A percentile compares a stretch with the other conserved stretches of the same genome.
These are phyloP conservation scores for Apis florea DNA, from an alignment of 1,140 invertebrate genomes.

Conservation along the genomic window DNA sequence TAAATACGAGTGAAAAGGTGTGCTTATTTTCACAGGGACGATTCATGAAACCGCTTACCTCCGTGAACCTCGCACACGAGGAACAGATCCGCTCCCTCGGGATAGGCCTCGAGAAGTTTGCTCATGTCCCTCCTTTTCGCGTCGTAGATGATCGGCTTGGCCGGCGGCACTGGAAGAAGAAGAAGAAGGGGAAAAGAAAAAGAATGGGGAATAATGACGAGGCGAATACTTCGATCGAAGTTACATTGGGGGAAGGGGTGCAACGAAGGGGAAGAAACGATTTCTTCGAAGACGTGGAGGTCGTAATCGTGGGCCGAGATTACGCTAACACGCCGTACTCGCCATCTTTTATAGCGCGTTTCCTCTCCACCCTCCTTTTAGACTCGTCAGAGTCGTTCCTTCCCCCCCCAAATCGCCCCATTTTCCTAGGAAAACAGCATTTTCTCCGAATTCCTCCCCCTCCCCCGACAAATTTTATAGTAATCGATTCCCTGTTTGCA, in stretches of 20 bases:
- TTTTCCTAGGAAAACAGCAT: background rate
- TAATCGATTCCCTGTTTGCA: too few species aligned
- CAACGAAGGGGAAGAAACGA: background rate
- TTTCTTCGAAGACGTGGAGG: conserved; percentile 30
- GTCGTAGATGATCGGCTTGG: conserved; percentile 92
- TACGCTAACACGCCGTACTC: conserved; percentile 57
- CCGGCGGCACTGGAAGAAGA: conserved; percentile 88
- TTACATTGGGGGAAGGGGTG: background rate
- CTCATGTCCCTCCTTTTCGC: conserved; percentile 88
- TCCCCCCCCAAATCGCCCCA: conserved; percentile 12
- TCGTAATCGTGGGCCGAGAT: conserved; percentile 61
- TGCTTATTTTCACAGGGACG: too few species aligned
- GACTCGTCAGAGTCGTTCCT: conserved; percentile 10
- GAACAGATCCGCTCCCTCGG: conserved; percentile 90
- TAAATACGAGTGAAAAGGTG: too few species aligned
- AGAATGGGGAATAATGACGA: background rate
- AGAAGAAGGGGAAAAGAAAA: conserved; percentile 58
- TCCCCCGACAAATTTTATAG: too few species aligned
- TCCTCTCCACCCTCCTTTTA: conserved; percentile 24
- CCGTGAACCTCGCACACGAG: conserved; percentile 93
- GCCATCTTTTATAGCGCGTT: conserved; percentile 50
- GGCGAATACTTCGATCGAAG: background rate
- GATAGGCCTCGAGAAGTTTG: conserved; percentile 91
- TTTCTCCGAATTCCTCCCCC: too few species aligned
- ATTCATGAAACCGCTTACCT: conserved; percentile 89